Percentiles rank a stretch among this genome's conserved stretches.
Evolutionary conservation across 2,113 vertebrate genomes (phyloP).

Genomic region (Egretta garzetta): DNA sequence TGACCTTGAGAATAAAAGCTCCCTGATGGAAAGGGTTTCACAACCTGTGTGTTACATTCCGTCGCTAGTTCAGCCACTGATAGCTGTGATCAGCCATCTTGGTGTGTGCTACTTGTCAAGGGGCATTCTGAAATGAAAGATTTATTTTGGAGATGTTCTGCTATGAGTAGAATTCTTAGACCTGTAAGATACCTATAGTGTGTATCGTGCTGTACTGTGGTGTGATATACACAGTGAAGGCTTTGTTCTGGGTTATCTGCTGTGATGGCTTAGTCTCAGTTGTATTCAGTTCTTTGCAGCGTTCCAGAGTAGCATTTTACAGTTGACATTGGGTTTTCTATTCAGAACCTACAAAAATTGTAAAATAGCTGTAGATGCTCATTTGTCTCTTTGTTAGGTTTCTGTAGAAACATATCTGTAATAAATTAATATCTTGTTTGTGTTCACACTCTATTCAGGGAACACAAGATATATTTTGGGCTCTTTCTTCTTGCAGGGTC

Average conservation of each 20-base stretch:
- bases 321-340: accelerated
- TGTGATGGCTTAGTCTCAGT: not conserved
- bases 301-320: not conserved
- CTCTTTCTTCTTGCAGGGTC: slow-evolving; percentile 7
- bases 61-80: not conserved
- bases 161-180: not conserved
- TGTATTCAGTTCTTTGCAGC: not conserved
- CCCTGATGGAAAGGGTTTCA: not conserved
- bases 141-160: not conserved
- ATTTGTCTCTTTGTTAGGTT: not conserved
- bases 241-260: not conserved
- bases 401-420: not conserved
- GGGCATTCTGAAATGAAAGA: not conserved
- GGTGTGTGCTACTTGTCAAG: not conserved
- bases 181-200: not conserved
- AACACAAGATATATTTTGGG: not conserved
- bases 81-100: not conserved
- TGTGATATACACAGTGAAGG: not conserved
- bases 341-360: not conserved
- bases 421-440: accelerated
- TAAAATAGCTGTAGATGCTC: not conserved
- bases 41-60: accelerated
- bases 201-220: not conserved
- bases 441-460: not conserved
- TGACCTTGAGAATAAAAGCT: not conserved